These are phyloP conservation scores for Nestor notabilis DNA, from an alignment of 2,113 vertebrate species.

Conservation along the genomic window DNA sequence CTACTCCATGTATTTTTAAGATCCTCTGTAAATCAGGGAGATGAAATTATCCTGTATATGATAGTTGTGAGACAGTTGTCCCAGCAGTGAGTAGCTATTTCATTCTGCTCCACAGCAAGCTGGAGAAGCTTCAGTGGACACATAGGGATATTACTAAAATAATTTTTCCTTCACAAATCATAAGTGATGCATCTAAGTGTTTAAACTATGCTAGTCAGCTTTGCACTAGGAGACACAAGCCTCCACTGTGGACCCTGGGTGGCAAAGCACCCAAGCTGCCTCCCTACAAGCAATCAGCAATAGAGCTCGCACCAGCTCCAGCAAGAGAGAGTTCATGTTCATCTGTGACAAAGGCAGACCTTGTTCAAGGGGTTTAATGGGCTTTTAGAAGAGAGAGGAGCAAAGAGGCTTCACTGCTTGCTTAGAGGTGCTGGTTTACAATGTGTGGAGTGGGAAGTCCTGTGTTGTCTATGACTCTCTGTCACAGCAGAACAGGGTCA, in stretches of 20 bases:
- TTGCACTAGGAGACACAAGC: neutral
- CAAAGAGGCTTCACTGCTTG: rapidly evolving
- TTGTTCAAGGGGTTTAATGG: neutral
- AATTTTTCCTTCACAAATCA: neutral
- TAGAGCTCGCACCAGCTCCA: neutral
- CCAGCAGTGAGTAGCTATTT: neutral
- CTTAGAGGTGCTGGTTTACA: neutral
- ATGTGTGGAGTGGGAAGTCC: rapidly evolving
- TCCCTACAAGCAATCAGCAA: rapidly evolving
- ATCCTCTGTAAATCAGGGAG: neutral
- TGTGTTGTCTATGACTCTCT: neutral
- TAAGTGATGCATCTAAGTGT: neutral
- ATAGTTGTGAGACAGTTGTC: neutral
- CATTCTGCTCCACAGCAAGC: neutral
- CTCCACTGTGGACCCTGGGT: rapidly evolving
- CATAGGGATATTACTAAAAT: neutral
- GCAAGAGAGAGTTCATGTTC: rapidly evolving
- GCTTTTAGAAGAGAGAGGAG: neutral
- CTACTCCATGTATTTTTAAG: neutral
- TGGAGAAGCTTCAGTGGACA: neutral
- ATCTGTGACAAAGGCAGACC: neutral
- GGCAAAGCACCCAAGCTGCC: neutral
- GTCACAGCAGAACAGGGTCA: neutral
- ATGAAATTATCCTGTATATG: neutral
- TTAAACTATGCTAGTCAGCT: neutral